Evolutionary conservation across 2,797 vertebrate genomes (phyloP).

Genomic region (Pangasius djambal): DNA sequence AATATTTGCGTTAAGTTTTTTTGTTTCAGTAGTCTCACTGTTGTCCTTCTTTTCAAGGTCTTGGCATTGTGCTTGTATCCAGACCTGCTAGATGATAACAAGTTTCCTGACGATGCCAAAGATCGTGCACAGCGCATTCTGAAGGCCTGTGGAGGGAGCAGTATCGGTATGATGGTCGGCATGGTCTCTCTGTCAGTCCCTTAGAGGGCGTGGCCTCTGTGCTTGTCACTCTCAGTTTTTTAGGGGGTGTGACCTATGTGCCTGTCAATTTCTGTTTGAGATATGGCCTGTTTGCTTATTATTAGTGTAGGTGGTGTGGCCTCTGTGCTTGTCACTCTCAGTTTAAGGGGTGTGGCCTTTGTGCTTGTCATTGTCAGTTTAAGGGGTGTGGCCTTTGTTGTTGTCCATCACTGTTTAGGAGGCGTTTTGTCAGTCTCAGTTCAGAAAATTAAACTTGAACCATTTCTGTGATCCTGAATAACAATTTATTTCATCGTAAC

Average conservation of each 20-base stretch:
- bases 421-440: neutral
- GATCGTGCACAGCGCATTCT: slow-evolving; percentile 80
- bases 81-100: slow-evolving; percentile 77
- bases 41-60: slow-evolving; percentile 74
- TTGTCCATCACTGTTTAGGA: neutral
- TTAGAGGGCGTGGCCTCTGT: neutral
- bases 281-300: neutral
- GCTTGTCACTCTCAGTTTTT: neutral
- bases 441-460: neutral
- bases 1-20: neutral
- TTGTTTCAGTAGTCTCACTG: neutral
- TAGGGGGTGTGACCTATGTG: neutral
- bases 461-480: neutral
- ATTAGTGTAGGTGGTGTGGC: neutral
- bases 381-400: neutral
- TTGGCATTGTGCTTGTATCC: slow-evolving; percentile 85
- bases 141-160: slow-evolving; percentile 83
- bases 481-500: neutral
- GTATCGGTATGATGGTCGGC: slow-evolving; percentile 76
- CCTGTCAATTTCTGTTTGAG: neutral
- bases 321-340: neutral
- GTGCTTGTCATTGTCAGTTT: neutral
- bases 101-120: slow-evolving; percentile 85
- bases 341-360: neutral
- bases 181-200: neutral